phyloP scores from a whole-genome alignment of 2,888 invertebrate species.

The Macrophya alboannulata region DNA sequence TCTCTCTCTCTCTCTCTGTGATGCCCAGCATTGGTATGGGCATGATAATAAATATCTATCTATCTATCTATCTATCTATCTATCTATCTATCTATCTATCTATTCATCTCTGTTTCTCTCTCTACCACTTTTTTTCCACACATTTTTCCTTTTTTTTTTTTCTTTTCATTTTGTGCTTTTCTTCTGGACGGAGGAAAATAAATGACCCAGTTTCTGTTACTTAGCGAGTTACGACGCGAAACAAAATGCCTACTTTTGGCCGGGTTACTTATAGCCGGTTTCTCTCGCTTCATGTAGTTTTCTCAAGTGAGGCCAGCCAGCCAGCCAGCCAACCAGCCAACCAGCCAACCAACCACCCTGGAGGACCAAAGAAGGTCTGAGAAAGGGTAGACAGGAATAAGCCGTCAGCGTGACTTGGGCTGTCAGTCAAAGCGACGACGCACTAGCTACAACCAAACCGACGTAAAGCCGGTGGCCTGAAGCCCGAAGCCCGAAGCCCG shows the following conservation, averaged over 20 bases:
- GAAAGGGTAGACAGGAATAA: slow-evolving; percentile 57
- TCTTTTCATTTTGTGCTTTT: background rate
- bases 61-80: no score
- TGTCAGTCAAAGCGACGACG: slow-evolving; percentile 53
- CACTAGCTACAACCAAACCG: slow-evolving; percentile 39
- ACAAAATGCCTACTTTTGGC: slow-evolving; percentile 37
- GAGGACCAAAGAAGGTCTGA: slow-evolving; percentile 42
- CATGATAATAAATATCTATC: no score
- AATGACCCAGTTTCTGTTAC: slow-evolving; percentile 15
- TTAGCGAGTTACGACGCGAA: slow-evolving; percentile 30
- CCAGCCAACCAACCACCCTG: background rate
- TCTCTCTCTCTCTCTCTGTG: no score
- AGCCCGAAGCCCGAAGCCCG: slow-evolving; percentile 58
- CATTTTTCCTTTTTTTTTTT: background rate
- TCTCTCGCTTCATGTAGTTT: slow-evolving; percentile 24
- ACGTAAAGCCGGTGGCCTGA: slow-evolving; percentile 59
- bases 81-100: no score
- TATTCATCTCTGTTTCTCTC: no score
- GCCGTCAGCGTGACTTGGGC: slow-evolving; percentile 50
- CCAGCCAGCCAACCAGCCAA: background rate
- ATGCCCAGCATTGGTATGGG: no score
- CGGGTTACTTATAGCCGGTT: slow-evolving; percentile 15
- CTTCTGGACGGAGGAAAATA: background rate
- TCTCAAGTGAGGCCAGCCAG: slow-evolving; percentile 5
- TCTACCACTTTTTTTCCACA: no score